Evolutionary conservation across 2,888 invertebrate genomes (phyloP).

Genomic region (Dromius quadrimaculatus): DNA sequence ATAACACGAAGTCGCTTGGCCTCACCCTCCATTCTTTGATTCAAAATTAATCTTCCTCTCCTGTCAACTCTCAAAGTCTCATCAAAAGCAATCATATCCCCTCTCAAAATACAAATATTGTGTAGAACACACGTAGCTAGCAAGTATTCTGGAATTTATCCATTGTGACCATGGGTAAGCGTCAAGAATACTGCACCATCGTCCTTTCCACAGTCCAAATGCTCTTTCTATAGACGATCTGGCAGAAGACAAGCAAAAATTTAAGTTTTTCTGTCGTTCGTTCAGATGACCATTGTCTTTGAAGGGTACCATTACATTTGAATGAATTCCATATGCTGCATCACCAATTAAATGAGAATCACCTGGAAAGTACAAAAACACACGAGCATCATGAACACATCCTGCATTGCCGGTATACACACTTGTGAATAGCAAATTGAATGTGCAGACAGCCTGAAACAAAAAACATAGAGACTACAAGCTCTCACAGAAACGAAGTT

Average conservation of each 20-base stretch:
- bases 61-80: not conserved
- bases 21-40: not conserved
- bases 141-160: too few species aligned
- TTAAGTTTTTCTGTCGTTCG: too few species aligned
- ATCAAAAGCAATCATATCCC: not conserved
- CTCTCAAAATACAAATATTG: not conserved
- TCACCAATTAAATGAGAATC: not conserved
- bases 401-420: not conserved
- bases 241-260: not conserved
- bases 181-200: not conserved
- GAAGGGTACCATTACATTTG: not conserved
- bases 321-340: not conserved
- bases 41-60: not conserved
- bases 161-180: not conserved
- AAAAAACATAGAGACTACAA: not conserved
- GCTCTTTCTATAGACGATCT: not conserved
- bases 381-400: not conserved
- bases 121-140: not conserved
- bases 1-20: not conserved
- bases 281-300: too few species aligned
- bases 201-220: not conserved
- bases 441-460: not conserved
- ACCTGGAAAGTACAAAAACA: not conserved
- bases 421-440: not conserved
- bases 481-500: not conserved